These are phyloP conservation scores for Sprattus sprattus DNA, from an alignment of 2,113 vertebrate species.

Conservation along the genomic window DNA sequence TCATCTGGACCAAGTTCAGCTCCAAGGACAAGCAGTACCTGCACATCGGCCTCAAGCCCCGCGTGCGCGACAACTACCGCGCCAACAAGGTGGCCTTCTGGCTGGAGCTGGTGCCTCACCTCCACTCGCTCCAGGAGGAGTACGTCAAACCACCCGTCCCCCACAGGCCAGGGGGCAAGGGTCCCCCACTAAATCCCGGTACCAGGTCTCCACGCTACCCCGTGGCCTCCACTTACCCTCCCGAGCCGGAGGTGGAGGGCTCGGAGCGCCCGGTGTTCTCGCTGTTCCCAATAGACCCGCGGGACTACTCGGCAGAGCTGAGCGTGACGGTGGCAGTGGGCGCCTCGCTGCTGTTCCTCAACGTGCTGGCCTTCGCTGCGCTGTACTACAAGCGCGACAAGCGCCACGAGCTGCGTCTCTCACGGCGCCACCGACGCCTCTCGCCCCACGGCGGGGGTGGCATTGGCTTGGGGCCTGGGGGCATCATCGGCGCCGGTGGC, in stretches of 20 bases:
- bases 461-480: conserved; percentile 53
- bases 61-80: conserved; percentile 96
- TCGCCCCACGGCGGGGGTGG: conserved; percentile 82
- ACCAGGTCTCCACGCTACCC: conserved; percentile 57
- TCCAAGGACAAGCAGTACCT: conserved; percentile 98
- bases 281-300: conserved; percentile 87
- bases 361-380: conserved; percentile 94
- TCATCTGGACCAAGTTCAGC: conserved; percentile 97
- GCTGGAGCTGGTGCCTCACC: conserved; percentile 95
- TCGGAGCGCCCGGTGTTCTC: conserved; percentile 78
- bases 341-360: conserved; percentile 93
- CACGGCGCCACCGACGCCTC: conserved; percentile 80
- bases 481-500: conserved; percentile 74
- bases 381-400: conserved; percentile 99
- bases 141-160: conserved; percentile 87
- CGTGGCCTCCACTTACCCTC: conserved; percentile 81
- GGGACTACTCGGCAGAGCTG: conserved; percentile 97
- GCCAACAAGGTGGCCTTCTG: conserved; percentile 99
- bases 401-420: conserved; percentile 87
- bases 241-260: conserved; percentile 78
- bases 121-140: conserved; percentile 88
- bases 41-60: conserved; percentile 97
- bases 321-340: conserved; percentile 96
- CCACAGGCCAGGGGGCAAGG: conserved; percentile 78
- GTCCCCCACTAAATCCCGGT: conserved; percentile 46